Evolutionary conservation across 2,888 invertebrate genomes (phyloP).

Genomic region (Eledona agricola): DNA sequence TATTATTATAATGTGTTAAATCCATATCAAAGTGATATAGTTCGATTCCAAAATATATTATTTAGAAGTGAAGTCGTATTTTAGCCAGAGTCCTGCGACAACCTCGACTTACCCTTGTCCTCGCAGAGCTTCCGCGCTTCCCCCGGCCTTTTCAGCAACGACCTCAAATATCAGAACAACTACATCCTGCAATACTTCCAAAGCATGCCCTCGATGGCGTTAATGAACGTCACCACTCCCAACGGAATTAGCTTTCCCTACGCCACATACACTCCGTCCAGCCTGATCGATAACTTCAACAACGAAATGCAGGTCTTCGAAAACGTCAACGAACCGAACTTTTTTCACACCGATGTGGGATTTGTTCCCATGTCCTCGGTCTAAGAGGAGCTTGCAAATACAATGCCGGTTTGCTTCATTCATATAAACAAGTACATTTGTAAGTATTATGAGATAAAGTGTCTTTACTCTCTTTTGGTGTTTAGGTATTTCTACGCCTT

Average conservation of each 20-base stretch:
- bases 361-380: conserved; percentile 44
- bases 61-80: conserved; percentile 44
- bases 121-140: conserved; percentile 48
- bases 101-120: conserved; percentile 45
- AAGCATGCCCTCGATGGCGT: conserved; percentile 47
- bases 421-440: no score
- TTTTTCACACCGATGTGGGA: conserved; percentile 47
- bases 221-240: conserved; percentile 48
- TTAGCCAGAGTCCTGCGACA: conserved; percentile 35
- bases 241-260: conserved; percentile 52
- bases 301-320: conserved; percentile 33
- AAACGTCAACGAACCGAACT: conserved; percentile 43
- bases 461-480: no score
- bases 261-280: conserved; percentile 43
- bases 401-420: no score
- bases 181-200: conserved; percentile 53
- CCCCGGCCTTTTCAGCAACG: conserved; percentile 49
- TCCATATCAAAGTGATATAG: conserved; percentile 61
- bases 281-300: conserved; percentile 19
- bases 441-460: no score
- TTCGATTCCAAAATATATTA: conserved; percentile 54
- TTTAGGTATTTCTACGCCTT: no score
- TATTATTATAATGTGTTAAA: conserved; percentile 51
- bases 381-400: no score
- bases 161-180: conserved; percentile 49